phyloP scores from a whole-genome alignment of 2,888 invertebrate species.

The Falcaria lacertinaria region DNA sequence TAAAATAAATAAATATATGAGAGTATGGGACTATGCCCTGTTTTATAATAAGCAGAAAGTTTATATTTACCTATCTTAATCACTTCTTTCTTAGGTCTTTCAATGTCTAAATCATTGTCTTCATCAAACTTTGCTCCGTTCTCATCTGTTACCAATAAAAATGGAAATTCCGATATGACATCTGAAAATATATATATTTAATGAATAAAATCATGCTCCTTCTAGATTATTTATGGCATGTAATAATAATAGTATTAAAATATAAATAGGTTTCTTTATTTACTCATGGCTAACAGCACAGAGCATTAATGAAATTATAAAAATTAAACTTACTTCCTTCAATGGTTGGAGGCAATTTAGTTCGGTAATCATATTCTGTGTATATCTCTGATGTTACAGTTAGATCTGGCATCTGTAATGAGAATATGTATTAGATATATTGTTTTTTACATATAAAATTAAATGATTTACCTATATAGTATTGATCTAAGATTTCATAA shows the following conservation, averaged over 20 bases:
- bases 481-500: too few relatives aligned
- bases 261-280: too few relatives aligned
- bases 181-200: conserved; percentile 66
- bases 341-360: conserved; percentile 59
- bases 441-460: too few relatives aligned
- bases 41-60: too few relatives aligned
- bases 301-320: background rate
- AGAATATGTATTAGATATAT: conserved; percentile 5
- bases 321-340: conserved; percentile 64
- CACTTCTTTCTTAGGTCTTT: conserved; percentile 61
- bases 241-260: too few relatives aligned
- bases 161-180: conserved; percentile 85
- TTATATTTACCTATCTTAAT: conserved; percentile 82
- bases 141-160: conserved; percentile 71
- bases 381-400: conserved; percentile 88
- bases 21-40: too few relatives aligned
- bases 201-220: too few relatives aligned
- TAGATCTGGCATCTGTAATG: conserved; percentile 73
- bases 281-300: background rate
- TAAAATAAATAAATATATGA: too few relatives aligned
- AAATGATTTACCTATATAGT: too few relatives aligned
- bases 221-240: too few relatives aligned
- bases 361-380: conserved; percentile 82
- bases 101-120: conserved; percentile 86
- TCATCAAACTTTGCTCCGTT: conserved; percentile 69